phyloP scores from a whole-genome alignment of 1,140 invertebrate genomes.

The Hormaphis cornu region DNA sequence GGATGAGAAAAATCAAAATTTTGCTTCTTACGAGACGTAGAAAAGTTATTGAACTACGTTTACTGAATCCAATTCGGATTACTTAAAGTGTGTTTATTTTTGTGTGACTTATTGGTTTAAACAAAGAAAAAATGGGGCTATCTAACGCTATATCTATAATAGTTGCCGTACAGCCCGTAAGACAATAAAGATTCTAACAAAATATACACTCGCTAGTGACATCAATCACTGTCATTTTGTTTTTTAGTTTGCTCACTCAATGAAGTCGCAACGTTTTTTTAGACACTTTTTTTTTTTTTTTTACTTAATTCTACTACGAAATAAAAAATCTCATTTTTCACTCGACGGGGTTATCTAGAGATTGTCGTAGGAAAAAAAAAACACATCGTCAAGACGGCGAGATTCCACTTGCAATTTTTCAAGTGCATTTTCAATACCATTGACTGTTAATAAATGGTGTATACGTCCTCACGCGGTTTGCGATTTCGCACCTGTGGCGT shows the following conservation, averaged over 20 bases:
- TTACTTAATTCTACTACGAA: slow-evolving; percentile 1
- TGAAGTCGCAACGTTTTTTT: not conserved
- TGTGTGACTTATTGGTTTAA: not conserved
- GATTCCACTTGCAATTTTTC: not conserved
- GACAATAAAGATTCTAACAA: slow-evolving; percentile 1
- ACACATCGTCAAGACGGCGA: not conserved
- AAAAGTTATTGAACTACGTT: too few species aligned
- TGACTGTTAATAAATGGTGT: too few species aligned
- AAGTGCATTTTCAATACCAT: too few species aligned
- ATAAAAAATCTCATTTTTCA: slow-evolving; percentile 8
- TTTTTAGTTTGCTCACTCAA: slow-evolving; percentile 18
- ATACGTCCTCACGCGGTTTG: too few species aligned
- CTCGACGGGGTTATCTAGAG: not conserved
- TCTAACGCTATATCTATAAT: too few species aligned
- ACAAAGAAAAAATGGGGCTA: not conserved
- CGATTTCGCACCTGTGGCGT: too few species aligned
- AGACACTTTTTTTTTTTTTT: not conserved
- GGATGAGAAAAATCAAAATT: too few species aligned
- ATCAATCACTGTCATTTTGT: slow-evolving; percentile 28
- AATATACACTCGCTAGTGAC: not conserved
- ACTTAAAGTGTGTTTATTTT: not conserved
- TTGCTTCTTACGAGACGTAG: too few species aligned
- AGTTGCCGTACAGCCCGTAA: too few species aligned
- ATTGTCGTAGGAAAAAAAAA: not conserved
- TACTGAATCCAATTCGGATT: not conserved